phyloP scores from a whole-genome alignment of 1,140 invertebrate genomes.

The Drosophila sturtevanti region DNA sequence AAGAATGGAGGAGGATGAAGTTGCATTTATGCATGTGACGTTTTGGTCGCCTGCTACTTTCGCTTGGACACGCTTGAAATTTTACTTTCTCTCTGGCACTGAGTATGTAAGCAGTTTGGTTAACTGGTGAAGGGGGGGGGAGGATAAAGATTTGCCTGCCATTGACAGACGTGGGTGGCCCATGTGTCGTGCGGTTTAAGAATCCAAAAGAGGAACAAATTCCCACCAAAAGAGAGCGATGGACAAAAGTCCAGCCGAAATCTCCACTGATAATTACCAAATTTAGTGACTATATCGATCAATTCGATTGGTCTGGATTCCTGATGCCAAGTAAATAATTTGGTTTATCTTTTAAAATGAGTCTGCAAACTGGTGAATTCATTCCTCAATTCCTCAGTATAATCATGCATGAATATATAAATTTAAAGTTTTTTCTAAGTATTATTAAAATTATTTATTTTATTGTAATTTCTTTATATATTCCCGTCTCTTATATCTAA shows the following conservation, averaged over 20 bases:
- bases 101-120: constrained; percentile 1
- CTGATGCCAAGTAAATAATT: too few relatives aligned
- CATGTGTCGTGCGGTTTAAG: background rate
- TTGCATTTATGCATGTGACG: constrained; percentile 72
- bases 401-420: too few relatives aligned
- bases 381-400: too few relatives aligned
- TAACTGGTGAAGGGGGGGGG: background rate
- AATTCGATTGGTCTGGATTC: too few relatives aligned
- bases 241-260: background rate
- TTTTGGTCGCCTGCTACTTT: constrained; percentile 30
- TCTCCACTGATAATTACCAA: too few relatives aligned
- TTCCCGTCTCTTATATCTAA: too few relatives aligned
- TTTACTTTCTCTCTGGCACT: constrained; percentile 18
- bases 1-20: constrained; percentile 36
- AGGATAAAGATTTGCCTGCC: constrained; percentile 41
- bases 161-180: constrained; percentile 11
- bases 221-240: background rate
- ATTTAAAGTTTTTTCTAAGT: background rate
- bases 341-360: background rate
- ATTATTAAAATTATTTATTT: too few relatives aligned
- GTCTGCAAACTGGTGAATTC: too few relatives aligned
- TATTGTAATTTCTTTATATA: too few relatives aligned
- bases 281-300: too few relatives aligned
- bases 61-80: constrained; percentile 49
- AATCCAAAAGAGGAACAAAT: background rate